These are phyloP conservation scores for Hippocampus barbouri DNA, from an alignment of 2,113 vertebrate genomes.

Conservation along the genomic window DNA sequence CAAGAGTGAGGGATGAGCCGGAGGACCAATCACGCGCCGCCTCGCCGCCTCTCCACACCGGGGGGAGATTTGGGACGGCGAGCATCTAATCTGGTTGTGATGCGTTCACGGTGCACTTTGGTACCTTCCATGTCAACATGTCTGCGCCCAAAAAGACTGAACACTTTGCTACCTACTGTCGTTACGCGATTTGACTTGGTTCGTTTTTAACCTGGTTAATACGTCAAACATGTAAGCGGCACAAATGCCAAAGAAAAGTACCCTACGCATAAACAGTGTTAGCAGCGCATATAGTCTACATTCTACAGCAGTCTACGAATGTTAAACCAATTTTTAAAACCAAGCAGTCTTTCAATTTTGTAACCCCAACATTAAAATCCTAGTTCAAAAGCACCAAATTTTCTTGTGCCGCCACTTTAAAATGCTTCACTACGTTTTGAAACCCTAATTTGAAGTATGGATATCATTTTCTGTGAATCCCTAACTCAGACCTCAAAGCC, in stretches of 20 bases:
- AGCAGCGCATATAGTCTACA: too few relatives aligned
- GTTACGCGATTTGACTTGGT: background rate
- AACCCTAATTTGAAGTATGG: too few relatives aligned
- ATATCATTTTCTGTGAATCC: too few relatives aligned
- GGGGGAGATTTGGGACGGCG: conserved; percentile 57
- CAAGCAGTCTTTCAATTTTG: background rate
- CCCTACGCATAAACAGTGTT: too few relatives aligned
- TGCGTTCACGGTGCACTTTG: background rate
- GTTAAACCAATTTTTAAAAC: background rate
- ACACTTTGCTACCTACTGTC: too few relatives aligned
- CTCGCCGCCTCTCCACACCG: conserved; percentile 41
- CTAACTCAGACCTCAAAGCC: too few relatives aligned
- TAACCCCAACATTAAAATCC: background rate
- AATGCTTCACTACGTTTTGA: too few relatives aligned
- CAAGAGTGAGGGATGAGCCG: conserved; percentile 69
- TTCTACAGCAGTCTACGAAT: background rate
- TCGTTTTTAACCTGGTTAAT: background rate
- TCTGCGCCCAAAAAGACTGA: background rate
- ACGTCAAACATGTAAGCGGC: background rate
- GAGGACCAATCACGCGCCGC: conserved; percentile 74
- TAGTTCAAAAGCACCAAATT: background rate
- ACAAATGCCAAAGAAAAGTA: background rate
- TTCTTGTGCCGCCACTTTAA: too few relatives aligned
- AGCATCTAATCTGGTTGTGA: conserved; percentile 51
- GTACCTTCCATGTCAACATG: conserved; percentile 1